Conservation (phyloP, 2,113 vertebrate genomes). For the Climacteris rufus region DNA sequence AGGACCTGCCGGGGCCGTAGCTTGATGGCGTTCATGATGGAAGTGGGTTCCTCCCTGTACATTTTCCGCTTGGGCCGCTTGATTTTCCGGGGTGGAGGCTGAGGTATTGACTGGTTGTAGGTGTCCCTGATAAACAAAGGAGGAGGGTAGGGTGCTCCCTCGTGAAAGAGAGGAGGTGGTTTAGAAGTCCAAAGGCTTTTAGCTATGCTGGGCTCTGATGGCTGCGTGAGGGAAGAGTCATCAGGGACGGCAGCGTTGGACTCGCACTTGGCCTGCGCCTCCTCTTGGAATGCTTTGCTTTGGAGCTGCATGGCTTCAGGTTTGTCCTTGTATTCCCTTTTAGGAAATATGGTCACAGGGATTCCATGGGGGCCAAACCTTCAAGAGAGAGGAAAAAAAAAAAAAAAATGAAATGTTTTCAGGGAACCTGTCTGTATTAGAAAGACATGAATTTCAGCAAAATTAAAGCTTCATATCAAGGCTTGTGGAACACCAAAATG, state of each 20-base stretch:
- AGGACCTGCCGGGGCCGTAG: conserved; percentile 95
- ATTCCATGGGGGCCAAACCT: conserved; percentile 98
- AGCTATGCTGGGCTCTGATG: conserved; percentile 66
- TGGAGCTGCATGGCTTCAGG: conserved; percentile 84
- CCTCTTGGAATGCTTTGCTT: conserved; percentile 80
- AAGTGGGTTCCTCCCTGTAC: conserved; percentile 95
- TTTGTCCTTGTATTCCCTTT: conserved; percentile 86
- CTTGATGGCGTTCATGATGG: conserved; percentile 97
- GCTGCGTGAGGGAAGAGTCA: conserved; percentile 60
- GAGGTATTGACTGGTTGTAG: conserved; percentile 98
- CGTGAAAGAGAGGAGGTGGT: conserved; percentile 92
- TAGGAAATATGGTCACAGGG: conserved; percentile 92
- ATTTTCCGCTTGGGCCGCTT: conserved; percentile 93
- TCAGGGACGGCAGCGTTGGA: conserved; percentile 65
- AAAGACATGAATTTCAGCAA: neutral
- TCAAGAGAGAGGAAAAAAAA: conserved; percentile 37
- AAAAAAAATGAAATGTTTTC: neutral
- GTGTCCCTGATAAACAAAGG: conserved; percentile 99
- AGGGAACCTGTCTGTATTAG: accelerated
- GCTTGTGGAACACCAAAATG: neutral
- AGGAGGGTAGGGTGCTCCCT: conserved; percentile 93
- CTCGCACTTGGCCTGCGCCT: conserved; percentile 71
- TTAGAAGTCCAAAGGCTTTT: conserved; percentile 86
- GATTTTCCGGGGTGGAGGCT: conserved; percentile 95
- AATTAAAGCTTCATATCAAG: neutral